Conservation (phyloP, 2,797 vertebrate species). For the Rhyacichthys aspro region DNA sequence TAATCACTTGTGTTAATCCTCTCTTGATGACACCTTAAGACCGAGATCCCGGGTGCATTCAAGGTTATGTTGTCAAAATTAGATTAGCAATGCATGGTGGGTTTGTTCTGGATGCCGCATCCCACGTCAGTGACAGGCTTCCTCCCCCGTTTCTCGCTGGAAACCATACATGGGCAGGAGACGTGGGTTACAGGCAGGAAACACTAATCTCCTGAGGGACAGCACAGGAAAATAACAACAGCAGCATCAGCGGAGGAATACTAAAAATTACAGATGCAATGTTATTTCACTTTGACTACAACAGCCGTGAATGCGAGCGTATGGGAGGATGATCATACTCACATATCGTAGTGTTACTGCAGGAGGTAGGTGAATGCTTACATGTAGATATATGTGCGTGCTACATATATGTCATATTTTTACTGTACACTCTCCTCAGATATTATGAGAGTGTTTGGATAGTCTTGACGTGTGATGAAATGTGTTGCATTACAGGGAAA, state of each 20-base stretch:
- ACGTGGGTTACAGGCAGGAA: conserved; percentile 64
- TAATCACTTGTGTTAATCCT: conserved; percentile 1
- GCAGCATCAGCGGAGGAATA: conserved; percentile 25
- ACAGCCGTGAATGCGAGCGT: conserved; percentile 46
- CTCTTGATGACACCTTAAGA: not conserved
- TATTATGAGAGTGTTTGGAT: no score
- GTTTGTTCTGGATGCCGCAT: conserved; percentile 51
- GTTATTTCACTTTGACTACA: conserved; percentile 49
- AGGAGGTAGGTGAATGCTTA: conserved; percentile 11
- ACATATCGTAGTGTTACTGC: conserved; percentile 13
- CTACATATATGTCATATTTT: no score
- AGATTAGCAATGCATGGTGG: conserved; percentile 29
- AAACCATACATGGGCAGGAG: conserved; percentile 42
- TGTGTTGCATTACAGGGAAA: no score
- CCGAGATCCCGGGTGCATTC: conserved; percentile 15
- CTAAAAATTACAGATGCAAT: conserved; percentile 30
- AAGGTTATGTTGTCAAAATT: conserved; percentile 35
- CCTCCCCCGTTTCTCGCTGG: conserved; percentile 27
- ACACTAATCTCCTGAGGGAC: conserved; percentile 41
- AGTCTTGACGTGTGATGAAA: no score
- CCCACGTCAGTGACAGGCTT: conserved; percentile 46
- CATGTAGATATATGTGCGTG: no score
- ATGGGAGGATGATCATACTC: conserved; percentile 32
- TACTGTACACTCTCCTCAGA: no score
- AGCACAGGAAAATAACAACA: conserved; percentile 35